phyloP scores from a whole-genome alignment of 2,113 vertebrate genomes.

The Apistogramma diplotaenia region DNA sequence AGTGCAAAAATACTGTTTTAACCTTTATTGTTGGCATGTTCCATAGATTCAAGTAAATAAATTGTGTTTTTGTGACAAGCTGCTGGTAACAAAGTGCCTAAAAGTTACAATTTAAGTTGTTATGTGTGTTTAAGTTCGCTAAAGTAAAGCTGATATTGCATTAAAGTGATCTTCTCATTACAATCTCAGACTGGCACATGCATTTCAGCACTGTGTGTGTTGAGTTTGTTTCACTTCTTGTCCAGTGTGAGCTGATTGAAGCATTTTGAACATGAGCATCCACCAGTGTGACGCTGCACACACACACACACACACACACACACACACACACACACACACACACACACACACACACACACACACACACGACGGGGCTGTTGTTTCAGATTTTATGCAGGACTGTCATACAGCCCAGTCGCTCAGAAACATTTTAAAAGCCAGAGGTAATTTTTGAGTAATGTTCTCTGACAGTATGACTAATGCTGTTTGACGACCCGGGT shows the following conservation, averaged over 20 bases:
- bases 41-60: not conserved
- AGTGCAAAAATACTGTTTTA: not conserved
- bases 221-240: not conserved
- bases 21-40: not conserved
- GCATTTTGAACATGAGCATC: not conserved
- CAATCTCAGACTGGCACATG: too few species aligned
- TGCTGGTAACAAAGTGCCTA: not conserved
- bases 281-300: too few species aligned
- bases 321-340: too few species aligned
- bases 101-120: not conserved
- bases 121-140: not conserved
- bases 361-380: too few species aligned
- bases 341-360: too few species aligned
- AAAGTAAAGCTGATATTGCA: not conserved
- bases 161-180: not conserved
- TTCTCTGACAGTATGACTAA: slow-evolving; percentile 14
- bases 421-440: not conserved
- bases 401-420: not conserved
- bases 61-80: not conserved
- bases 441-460: not conserved
- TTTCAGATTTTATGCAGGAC: not conserved
- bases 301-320: too few species aligned
- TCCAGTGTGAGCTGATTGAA: not conserved
- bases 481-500: slow-evolving; percentile 6
- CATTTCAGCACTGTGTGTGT: too few species aligned